These are phyloP conservation scores for Alviniconcha marisindica DNA, from an alignment of 1,140 invertebrate species.

Conservation along the genomic window DNA sequence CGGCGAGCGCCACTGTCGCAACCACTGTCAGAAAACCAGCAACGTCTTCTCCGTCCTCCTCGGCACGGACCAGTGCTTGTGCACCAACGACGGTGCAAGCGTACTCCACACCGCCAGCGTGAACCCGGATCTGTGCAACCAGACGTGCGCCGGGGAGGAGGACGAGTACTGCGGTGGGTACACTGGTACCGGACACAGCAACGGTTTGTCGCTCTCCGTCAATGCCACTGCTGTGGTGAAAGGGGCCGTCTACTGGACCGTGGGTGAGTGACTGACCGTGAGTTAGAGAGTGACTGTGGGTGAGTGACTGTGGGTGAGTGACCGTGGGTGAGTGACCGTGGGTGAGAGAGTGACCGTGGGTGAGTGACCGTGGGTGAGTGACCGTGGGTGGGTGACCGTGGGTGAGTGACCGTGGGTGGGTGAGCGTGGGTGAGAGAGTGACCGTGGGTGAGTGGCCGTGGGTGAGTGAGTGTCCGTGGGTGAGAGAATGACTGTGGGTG, in stretches of 20 bases:
- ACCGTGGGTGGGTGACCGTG: too few relatives aligned
- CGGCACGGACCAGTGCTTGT: neutral
- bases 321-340: too few relatives aligned
- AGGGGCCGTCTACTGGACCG: neutral
- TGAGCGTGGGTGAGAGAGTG: too few relatives aligned
- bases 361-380: too few relatives aligned
- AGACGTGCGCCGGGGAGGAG: neutral
- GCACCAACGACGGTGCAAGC: neutral
- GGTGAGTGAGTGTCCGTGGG: too few relatives aligned
- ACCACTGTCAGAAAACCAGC: neutral
- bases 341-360: too few relatives aligned
- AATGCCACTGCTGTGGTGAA: neutral
- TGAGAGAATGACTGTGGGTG: too few relatives aligned
- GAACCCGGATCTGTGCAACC: neutral
- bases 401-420: too few relatives aligned
- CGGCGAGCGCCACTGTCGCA: slow-evolving; percentile 12
- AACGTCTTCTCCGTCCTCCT: neutral
- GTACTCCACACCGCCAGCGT: neutral
- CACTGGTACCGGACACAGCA: neutral
- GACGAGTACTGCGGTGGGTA: slow-evolving; percentile 7
- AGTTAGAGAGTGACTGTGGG: too few relatives aligned
- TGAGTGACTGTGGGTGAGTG: too few relatives aligned
- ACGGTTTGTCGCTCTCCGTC: too few relatives aligned
- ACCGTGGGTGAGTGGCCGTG: too few relatives aligned
- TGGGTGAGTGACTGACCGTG: slow-evolving; percentile 5